phyloP scores from a whole-genome alignment of 2,113 vertebrate genomes.

The Bufo bufo region DNA sequence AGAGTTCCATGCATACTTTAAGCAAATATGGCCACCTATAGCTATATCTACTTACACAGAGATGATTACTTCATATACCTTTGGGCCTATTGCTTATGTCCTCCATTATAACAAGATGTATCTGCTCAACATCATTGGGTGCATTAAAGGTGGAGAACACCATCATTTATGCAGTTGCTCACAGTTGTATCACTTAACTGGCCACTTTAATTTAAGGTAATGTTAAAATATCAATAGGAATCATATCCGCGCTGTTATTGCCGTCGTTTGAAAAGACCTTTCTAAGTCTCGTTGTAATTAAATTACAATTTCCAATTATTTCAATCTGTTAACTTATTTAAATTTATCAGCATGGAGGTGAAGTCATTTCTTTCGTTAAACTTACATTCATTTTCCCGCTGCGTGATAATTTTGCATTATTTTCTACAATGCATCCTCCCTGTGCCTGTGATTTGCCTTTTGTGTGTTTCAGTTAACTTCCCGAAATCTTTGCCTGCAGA shows the following conservation, averaged over 20 bases:
- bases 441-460: conserved; percentile 1
- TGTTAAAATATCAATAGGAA: conserved; percentile 51
- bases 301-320: conserved; percentile 57
- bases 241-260: conserved; percentile 34
- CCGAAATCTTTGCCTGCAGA: not conserved
- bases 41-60: not conserved
- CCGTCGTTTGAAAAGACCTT: conserved; percentile 48
- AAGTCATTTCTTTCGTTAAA: conserved; percentile 55
- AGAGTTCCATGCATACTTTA: not conserved
- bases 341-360: conserved; percentile 55
- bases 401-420: conserved; percentile 60
- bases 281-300: conserved; percentile 46
- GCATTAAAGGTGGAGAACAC: not conserved
- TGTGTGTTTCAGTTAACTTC: conserved; percentile 18
- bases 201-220: conserved; percentile 43
- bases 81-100: conserved; percentile 12
- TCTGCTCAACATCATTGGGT: not conserved
- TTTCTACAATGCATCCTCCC: conserved; percentile 35
- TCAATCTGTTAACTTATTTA: conserved; percentile 54
- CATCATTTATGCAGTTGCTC: conserved; percentile 43
- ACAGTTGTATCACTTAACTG: conserved; percentile 46
- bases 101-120: conserved; percentile 10
- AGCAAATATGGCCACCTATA: not conserved
- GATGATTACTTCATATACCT: not conserved
- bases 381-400: conserved; percentile 54